Evolutionary conservation across 2,888 invertebrate genomes (phyloP).

Genomic region (Monochamus alternatus): DNA sequence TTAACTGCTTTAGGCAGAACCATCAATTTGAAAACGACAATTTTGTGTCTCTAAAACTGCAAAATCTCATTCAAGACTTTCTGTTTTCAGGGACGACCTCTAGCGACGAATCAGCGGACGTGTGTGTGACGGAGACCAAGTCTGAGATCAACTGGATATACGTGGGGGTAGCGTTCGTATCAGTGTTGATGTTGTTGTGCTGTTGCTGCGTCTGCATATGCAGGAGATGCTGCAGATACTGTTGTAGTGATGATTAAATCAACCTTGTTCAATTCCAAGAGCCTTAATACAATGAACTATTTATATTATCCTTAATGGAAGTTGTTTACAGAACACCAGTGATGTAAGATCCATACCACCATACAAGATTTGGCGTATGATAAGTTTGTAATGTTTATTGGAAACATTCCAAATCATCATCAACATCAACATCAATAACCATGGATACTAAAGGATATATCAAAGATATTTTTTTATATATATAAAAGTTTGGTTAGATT

Average conservation of each 20-base stretch:
- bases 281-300: constrained; percentile 54
- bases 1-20: too few species aligned
- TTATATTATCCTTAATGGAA: constrained; percentile 46
- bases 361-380: neutral
- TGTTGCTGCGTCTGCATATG: constrained; percentile 68
- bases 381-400: too few species aligned
- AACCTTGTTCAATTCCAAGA: constrained; percentile 55
- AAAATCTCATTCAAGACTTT: neutral
- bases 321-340: constrained; percentile 28
- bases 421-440: too few species aligned
- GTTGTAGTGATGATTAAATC: constrained; percentile 62
- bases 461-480: too few species aligned
- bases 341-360: neutral
- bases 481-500: too few species aligned
- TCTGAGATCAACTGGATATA: constrained; percentile 68
- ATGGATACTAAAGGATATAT: too few species aligned
- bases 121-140: constrained; percentile 72
- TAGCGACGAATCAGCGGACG: constrained; percentile 85
- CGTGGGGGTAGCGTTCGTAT: constrained; percentile 63
- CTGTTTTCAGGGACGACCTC: constrained; percentile 62
- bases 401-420: too few species aligned
- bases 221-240: constrained; percentile 67
- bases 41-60: too few species aligned
- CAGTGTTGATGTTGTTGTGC: constrained; percentile 64
- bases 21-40: too few species aligned